Percentiles rank a stretch among this genome's conserved stretches.
These are phyloP conservation scores for Ferrisia virgata DNA, from an alignment of 2,888 invertebrate genomes.

Conservation along the genomic window DNA sequence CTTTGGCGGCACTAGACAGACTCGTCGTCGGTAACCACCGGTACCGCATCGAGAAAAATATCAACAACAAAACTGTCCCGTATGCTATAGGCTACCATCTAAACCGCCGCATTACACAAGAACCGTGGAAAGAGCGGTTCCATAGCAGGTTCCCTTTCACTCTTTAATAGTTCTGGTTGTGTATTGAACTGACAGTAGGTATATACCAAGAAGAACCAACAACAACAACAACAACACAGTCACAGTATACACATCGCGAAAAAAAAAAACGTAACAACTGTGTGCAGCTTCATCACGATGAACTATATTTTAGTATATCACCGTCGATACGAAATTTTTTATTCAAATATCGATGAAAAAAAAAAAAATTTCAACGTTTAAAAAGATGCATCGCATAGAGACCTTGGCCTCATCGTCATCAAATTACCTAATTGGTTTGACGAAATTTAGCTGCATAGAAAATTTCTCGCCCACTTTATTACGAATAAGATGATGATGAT, in stretches of 20 bases:
- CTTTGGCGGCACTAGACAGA: conserved; percentile 44
- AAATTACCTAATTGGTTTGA: not conserved
- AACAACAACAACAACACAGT: no score
- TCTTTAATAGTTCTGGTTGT: conserved; percentile 41
- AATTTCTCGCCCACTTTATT: not conserved
- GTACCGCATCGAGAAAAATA: conserved; percentile 22
- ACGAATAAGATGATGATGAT: no score
- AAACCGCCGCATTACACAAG: conserved; percentile 15
- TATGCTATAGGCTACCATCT: not conserved
- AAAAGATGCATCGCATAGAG: not conserved
- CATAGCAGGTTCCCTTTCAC: conserved; percentile 43
- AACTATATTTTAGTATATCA: not conserved
- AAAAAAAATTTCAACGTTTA: not conserved
- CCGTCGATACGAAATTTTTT: not conserved
- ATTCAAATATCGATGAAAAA: not conserved
- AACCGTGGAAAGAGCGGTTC: not conserved
- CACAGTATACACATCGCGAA: not conserved
- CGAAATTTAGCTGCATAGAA: not conserved
- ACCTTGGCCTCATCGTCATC: not conserved
- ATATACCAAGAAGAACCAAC: no score
- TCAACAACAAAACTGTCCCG: conserved; percentile 34
- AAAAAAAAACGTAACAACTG: no score
- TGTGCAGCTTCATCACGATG: no score
- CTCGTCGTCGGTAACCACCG: not conserved
- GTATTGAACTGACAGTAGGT: not conserved